Evolutionary conservation across 2,797 vertebrate species (phyloP), one percentile per base, ranked within the genome.

Genomic region (Amniataba percoides): DNA sequence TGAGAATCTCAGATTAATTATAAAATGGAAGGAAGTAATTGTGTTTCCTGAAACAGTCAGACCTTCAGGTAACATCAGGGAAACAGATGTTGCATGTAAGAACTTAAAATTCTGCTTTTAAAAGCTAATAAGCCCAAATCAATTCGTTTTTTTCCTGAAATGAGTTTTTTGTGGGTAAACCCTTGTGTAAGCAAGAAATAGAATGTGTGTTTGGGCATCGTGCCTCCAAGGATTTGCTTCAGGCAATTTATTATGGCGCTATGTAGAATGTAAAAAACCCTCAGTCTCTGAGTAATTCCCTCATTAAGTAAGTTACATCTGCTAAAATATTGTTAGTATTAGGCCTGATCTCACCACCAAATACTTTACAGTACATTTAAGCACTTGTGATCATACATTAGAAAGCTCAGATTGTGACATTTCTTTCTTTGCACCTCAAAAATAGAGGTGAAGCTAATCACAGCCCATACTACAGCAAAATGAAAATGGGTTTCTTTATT

Each of bases 81-180:
- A 79, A 89, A 80, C 85, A 87, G 79, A 71, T 82, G 83, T 77
- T 89, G 74, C 77, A 40, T 51, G 57, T 49, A 64, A 62, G 45
- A 74, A 69, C 46, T 79, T 84, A 71, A 71, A 67, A 64, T 78
- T 75, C 71, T 51, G 52, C 55, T n/a, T n/a, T n/a, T n/a, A n/a
- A 58, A 65, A 75, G 65, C 52, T 53, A 78, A 79, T 61, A 81
- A 68, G 27, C 65, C 57, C 39, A 61, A 79, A 73, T 58, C 63
- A 49, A 43, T 48, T 39, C 11, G 39, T 3, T 45, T 56, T 49
- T 59, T 57, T 49, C 21, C 23, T 63, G 31, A 63, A 78, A 71
- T 75, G 3, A 19, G 15, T 51, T 34, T 43, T 61, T 45, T 73
- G 55, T 53, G 36, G 56, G 10, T 73, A 66, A 80, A 74, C 61